These are phyloP conservation scores for Cynodonichthys magdalenae DNA, from an alignment of 2,797 vertebrate genomes.

Conservation along the genomic window DNA sequence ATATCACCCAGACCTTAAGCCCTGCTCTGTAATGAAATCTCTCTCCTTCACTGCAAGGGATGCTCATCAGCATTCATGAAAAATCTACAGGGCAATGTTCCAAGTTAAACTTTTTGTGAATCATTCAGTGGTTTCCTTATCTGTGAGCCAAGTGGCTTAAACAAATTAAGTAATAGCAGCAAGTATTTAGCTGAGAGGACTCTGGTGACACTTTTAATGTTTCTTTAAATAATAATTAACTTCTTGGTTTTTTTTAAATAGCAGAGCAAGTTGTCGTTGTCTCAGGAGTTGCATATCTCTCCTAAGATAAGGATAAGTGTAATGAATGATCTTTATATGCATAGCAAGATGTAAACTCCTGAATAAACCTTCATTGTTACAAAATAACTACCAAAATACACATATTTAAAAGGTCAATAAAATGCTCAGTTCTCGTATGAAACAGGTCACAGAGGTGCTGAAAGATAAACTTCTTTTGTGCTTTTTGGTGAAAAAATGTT, in stretches of 20 bases:
- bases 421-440: too few relatives aligned
- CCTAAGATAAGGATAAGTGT: too few relatives aligned
- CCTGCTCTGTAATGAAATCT: constrained; percentile 18
- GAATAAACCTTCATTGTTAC: too few relatives aligned
- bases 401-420: too few relatives aligned
- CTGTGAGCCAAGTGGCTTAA: constrained; percentile 16
- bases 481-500: too few relatives aligned
- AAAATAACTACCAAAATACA: too few relatives aligned
- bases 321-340: not conserved
- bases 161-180: constrained; percentile 28
- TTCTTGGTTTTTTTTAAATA: not conserved
- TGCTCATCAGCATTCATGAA: constrained; percentile 2
- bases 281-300: too few relatives aligned
- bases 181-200: constrained; percentile 3
- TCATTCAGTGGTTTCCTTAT: constrained; percentile 30
- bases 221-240: constrained; percentile 7
- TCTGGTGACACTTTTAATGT: not conserved
- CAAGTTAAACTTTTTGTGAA: constrained; percentile 1
- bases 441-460: too few relatives aligned
- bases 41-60: constrained; percentile 13
- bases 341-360: too few relatives aligned
- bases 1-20: constrained; percentile 28
- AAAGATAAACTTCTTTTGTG: too few relatives aligned
- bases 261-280: too few relatives aligned
- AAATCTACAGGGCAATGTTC: constrained; percentile 15